These are phyloP conservation scores for Polydrusus tereticollis DNA, from an alignment of 2,888 invertebrate species.

Conservation along the genomic window DNA sequence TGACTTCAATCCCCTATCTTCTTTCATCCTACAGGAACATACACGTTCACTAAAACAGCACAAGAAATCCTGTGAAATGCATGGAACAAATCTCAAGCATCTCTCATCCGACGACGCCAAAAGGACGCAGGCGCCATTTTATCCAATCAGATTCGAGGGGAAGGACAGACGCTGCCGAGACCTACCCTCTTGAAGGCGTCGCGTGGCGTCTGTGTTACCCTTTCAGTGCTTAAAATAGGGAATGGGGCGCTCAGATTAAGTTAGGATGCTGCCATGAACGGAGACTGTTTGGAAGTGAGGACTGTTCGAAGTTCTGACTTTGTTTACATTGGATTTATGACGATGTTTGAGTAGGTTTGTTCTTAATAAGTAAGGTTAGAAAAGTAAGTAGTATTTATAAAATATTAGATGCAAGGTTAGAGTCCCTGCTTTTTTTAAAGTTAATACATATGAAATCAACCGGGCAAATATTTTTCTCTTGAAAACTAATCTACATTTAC, in stretches of 20 bases:
- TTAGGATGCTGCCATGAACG: conserved; percentile 21
- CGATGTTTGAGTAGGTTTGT: conserved; percentile 5
- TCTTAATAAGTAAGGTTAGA: no score
- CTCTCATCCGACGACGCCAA: neutral
- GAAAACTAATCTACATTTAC: no score
- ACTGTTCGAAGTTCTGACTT: neutral
- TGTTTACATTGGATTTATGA: neutral
- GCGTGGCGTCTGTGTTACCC: conserved; percentile 41
- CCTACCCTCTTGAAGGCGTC: conserved; percentile 39
- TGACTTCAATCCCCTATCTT: no score
- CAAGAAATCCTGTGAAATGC: neutral
- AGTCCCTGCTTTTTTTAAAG: no score
- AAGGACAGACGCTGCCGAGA: conserved; percentile 9
- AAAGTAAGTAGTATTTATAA: no score
- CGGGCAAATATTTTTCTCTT: no score
- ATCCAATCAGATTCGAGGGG: conserved; percentile 34
- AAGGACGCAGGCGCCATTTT: conserved; percentile 21
- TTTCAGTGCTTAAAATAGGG: conserved; percentile 31
- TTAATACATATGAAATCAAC: no score
- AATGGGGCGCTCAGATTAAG: conserved; percentile 32
- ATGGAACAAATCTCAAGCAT: neutral
- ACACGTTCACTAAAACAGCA: no score
- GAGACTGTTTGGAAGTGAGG: conserved; percentile 5
- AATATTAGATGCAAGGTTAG: no score
- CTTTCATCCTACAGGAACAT: neutral